Evolutionary conservation across 1,140 invertebrate genomes (phyloP), one percentile per base, ranked within the genome.

Genomic region (Bombus impatiens): DNA sequence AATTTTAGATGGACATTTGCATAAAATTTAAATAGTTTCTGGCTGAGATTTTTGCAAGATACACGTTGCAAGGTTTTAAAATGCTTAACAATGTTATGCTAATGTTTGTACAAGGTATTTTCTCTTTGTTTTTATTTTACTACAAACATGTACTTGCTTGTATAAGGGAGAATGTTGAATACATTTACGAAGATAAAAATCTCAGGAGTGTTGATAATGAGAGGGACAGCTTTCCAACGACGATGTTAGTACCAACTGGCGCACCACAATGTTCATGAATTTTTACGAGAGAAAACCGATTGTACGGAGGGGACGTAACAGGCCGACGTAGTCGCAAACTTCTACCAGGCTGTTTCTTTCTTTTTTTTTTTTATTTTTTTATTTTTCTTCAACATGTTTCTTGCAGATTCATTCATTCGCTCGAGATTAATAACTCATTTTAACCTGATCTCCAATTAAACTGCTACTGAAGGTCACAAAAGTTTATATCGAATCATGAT

Each of bases 271-370:
- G n/a, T 68, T 79, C 65, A 47, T 68, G 78, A 79, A 79, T 79
- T 68, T 79, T 79, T 79, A 42, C 59, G 77, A 78, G 37, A 25
- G n/a, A 2, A 5, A 44, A 22, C 25, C 40, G n/a, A 77, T 22
- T 18, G 12, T 18, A 15, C 28, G 13, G 12, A 10, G 67, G 18
- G 18, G 47, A 6, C n/a, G 65, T 35, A 68, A 68, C 62, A 79
- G 25, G 59, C 62, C 9, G 10, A 47, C 40, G n/a, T 47, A 68
- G 62, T 68, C 44, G 65, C n/a, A 3, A 68, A 68, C 65, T 67
- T 67, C 9, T 10, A 44, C 59, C n/a, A 67, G 25, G n/a, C 18
- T 25, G 22, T 35, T 67, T 44, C 22, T 25, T 25, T 77, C n/a
- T 76, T 2, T 3, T 53, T 4, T 53, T 4, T 8, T 53, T 53